These are phyloP conservation scores for Osmoderma eremita DNA, from an alignment of 2,888 invertebrate genomes.

Conservation along the genomic window DNA sequence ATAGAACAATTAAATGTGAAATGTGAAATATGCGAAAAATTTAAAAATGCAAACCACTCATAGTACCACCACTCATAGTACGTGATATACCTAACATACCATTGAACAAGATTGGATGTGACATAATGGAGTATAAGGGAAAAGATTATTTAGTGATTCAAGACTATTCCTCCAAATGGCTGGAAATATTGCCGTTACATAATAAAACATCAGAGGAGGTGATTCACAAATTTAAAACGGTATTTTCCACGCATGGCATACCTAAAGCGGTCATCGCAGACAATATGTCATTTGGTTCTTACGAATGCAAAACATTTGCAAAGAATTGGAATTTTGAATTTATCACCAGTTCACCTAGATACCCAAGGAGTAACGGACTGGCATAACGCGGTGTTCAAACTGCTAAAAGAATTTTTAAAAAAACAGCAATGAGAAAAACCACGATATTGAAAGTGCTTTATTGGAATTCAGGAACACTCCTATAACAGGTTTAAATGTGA, in stretches of 20 bases:
- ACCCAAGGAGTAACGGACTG: slow-evolving; percentile 16
- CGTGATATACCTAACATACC: not conserved
- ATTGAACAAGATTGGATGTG: not conserved
- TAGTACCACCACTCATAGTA: not conserved
- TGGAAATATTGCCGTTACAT: too few relatives aligned
- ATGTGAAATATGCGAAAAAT: slow-evolving; percentile 10
- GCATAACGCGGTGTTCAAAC: not conserved
- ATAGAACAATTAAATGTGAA: not conserved
- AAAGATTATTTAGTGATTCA: not conserved
- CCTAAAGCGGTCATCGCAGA: too few relatives aligned
- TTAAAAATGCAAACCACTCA: not conserved
- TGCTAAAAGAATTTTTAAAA: slow-evolving; percentile 6
- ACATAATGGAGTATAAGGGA: not conserved
- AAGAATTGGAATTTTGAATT: slow-evolving; percentile 16
- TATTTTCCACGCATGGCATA: too few relatives aligned
- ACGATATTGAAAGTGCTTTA: slow-evolving; percentile 30
- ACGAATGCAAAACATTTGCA: not conserved
- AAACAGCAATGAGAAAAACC: slow-evolving; percentile 35
- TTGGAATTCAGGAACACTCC: slow-evolving; percentile 42
- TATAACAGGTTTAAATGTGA: slow-evolving; percentile 26
- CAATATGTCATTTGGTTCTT: not conserved
- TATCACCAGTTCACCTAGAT: slow-evolving; percentile 4
- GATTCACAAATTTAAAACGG: too few relatives aligned
- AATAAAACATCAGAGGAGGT: not conserved
- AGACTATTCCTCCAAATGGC: not conserved